phyloP scores from a whole-genome alignment of 2,113 vertebrate species.

The Otis tarda region DNA sequence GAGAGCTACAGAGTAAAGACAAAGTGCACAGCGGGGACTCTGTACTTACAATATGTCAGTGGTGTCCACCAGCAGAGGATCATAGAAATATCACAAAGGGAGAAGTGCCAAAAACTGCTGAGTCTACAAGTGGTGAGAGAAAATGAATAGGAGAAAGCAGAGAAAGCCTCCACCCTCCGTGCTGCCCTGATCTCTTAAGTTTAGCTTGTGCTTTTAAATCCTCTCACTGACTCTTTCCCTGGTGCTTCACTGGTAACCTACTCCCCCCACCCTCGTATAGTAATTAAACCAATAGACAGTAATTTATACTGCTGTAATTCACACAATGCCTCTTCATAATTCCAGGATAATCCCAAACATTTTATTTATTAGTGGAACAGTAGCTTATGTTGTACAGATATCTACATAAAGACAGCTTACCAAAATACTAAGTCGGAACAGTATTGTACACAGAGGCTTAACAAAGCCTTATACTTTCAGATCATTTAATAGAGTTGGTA shows the following conservation, averaged over 20 bases:
- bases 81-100: neutral
- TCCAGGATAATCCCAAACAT: neutral
- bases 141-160: neutral
- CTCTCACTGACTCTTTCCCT: neutral
- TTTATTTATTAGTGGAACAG: neutral
- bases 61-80: neutral
- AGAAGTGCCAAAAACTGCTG: neutral
- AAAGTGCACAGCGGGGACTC: neutral
- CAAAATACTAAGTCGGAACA: neutral
- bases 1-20: neutral
- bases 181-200: neutral
- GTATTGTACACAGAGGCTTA: neutral
- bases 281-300: neutral
- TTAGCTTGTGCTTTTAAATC: neutral
- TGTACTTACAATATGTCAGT: neutral
- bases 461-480: neutral
- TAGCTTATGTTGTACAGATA: neutral
- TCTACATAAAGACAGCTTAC: neutral
- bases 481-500: neutral
- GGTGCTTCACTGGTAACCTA: neutral
- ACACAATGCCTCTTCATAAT: neutral
- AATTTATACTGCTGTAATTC: neutral
- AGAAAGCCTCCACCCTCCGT: neutral
- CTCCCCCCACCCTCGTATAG: accelerated
- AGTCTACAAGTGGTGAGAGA: neutral